Evolutionary conservation across 1,140 invertebrate species (phyloP).

Genomic region (Pseudomyrmex flavicornis): DNA sequence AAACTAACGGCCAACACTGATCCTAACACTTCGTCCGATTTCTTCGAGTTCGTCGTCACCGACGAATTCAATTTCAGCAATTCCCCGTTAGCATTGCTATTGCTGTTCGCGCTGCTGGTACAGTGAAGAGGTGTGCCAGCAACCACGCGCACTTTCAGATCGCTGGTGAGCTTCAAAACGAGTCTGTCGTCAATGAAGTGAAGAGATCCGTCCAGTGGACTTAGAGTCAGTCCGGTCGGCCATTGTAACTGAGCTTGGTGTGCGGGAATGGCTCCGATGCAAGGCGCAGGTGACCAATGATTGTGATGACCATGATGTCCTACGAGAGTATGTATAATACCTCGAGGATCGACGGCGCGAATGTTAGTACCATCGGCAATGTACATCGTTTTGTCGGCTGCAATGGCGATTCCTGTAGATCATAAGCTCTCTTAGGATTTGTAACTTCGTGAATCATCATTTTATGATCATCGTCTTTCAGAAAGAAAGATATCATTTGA

Average conservation of each 20-base stretch:
- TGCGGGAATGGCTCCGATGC: constrained; percentile 91
- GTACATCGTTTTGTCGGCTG: constrained; percentile 96
- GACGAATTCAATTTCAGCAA: constrained; percentile 70
- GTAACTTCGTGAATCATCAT: too few relatives aligned
- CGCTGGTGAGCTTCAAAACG: constrained; percentile 95
- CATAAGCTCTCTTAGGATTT: neutral
- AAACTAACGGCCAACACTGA: constrained; percentile 94
- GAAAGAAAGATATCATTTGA: neutral
- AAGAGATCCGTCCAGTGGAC: constrained; percentile 96
- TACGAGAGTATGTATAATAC: constrained; percentile 97
- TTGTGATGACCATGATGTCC: constrained; percentile 96
- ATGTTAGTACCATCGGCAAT: constrained; percentile 98
- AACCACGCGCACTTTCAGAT: constrained; percentile 95
- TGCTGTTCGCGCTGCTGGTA: constrained; percentile 81
- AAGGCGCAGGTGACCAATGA: constrained; percentile 95
- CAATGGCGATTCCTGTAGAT: constrained; percentile 91
- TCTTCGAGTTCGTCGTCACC: constrained; percentile 68
- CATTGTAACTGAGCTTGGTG: constrained; percentile 95
- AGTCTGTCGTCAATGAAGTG: constrained; percentile 98
- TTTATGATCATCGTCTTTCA: neutral
- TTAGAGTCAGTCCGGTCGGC: constrained; percentile 97
- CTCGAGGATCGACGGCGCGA: constrained; percentile 94
- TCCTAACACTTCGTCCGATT: constrained; percentile 88
- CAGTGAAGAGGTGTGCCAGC: constrained; percentile 97
- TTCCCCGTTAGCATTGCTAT: constrained; percentile 70